These are phyloP conservation scores for Pteropus rufus DNA, from an alignment of 2,797 vertebrate genomes.

Conservation along the genomic window DNA sequence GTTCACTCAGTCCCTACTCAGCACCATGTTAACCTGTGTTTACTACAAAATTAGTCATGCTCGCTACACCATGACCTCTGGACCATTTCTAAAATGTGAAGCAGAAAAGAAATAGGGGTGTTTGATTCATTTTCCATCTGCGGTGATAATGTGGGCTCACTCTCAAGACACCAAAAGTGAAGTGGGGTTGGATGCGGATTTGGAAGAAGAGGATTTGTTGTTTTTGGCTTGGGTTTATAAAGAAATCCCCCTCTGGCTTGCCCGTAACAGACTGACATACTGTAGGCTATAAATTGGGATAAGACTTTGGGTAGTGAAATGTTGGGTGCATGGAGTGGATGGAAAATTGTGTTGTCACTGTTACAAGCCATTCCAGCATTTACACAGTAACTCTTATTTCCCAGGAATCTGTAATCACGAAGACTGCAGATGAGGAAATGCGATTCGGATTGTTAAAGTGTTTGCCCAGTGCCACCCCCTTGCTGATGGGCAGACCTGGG, in stretches of 20 bases:
- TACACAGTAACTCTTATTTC: background rate
- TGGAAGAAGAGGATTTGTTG: background rate
- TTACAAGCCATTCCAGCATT: background rate
- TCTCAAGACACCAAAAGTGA: background rate
- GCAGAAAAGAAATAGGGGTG: background rate
- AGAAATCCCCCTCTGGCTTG: background rate
- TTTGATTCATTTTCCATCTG: background rate
- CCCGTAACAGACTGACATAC: background rate
- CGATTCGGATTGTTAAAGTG: background rate
- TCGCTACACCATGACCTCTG: background rate
- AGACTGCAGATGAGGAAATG: background rate
- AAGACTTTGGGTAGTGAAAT: background rate
- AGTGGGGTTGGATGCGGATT: background rate
- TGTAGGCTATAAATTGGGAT: background rate
- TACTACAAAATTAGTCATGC: background rate
- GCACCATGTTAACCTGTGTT: background rate
- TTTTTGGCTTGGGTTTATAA: background rate
- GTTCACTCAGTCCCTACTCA: background rate
- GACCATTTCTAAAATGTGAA: background rate
- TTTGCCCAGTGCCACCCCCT: background rate
- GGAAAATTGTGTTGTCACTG: background rate
- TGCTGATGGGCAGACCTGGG: background rate
- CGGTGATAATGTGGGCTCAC: background rate
- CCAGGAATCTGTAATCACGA: background rate
- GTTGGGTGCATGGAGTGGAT: background rate